Conservation (phyloP, 30 jellyfish, hydroid and myxozoan species). For the Aurelia aurita complex sp. Pacific region DNA sequence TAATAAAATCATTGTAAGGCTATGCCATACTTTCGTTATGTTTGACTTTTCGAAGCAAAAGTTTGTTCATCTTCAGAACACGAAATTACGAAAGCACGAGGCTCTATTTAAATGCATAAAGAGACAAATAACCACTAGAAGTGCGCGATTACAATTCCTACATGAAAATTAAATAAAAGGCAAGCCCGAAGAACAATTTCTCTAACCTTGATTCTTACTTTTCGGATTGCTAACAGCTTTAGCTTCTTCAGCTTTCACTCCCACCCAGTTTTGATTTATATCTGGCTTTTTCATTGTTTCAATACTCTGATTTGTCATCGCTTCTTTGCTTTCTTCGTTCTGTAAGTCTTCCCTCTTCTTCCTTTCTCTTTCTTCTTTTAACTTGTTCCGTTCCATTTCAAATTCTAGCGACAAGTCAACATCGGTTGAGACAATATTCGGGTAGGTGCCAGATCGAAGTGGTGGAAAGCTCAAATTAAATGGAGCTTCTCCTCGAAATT, state of each 20-base stretch:
- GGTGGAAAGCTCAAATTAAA: constrained; percentile 73
- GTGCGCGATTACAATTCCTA: too few relatives aligned
- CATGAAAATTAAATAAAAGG: too few relatives aligned
- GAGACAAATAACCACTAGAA: too few relatives aligned
- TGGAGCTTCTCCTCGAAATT: constrained; percentile 1
- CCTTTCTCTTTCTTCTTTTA: constrained; percentile 67
- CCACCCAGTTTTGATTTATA: constrained; percentile 4
- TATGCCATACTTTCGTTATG: too few relatives aligned
- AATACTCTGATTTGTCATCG: neutral
- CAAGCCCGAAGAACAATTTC: too few relatives aligned
- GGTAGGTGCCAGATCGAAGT: constrained; percentile 73
- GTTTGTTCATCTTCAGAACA: too few relatives aligned
- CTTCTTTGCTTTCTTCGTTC: constrained; percentile 7
- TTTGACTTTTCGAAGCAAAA: too few relatives aligned
- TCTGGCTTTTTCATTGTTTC: neutral
- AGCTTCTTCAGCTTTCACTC: constrained; percentile 1
- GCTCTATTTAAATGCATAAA: too few relatives aligned
- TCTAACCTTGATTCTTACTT: constrained; percentile 26
- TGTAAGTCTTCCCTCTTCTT: constrained; percentile 49
- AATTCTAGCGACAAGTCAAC: constrained; percentile 67
- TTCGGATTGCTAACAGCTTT: constrained; percentile 12
- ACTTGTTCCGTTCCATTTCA: constrained; percentile 57
- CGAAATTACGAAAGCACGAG: too few relatives aligned
- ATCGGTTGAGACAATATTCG: constrained; percentile 55
- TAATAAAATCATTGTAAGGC: too few relatives aligned